A percentile compares a stretch with the other conserved stretches of the same genome.
Conservation (phyloP, 1,140 invertebrate genomes). For the Zaprionus camerounensis region DNA sequence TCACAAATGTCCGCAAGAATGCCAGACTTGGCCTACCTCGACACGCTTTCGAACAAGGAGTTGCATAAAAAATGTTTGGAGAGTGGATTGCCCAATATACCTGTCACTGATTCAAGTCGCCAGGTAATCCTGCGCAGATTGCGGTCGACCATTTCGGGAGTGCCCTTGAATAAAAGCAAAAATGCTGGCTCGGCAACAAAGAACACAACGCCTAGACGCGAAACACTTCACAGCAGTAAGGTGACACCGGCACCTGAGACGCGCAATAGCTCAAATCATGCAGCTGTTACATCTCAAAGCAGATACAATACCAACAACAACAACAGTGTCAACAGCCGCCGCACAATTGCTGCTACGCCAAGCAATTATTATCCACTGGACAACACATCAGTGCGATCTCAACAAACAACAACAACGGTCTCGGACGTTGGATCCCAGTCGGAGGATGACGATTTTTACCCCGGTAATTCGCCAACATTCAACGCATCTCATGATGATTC, state of each 20-base stretch:
- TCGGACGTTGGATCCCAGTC: constrained; percentile 70
- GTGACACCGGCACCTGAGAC: constrained; percentile 37
- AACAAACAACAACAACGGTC: constrained; percentile 64
- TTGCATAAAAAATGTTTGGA: constrained; percentile 71
- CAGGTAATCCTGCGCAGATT: constrained; percentile 61
- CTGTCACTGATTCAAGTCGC: constrained; percentile 73
- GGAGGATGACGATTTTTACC: constrained; percentile 63
- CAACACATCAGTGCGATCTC: constrained; percentile 30
- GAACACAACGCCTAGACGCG: constrained; percentile 51
- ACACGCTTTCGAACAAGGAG: constrained; percentile 65
- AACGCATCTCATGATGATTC: constrained; percentile 9
- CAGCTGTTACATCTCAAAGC: constrained; percentile 27
- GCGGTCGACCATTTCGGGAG: constrained; percentile 52
- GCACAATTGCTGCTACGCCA: constrained; percentile 42
- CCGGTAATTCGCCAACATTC: constrained; percentile 18
- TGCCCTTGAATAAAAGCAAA: constrained; percentile 51
- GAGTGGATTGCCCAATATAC: constrained; percentile 66
- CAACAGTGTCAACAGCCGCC: constrained; percentile 37
- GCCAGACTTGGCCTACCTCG: constrained; percentile 60
- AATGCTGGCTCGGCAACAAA: constrained; percentile 24
- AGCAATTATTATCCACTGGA: constrained; percentile 36
- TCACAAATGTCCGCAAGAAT: constrained; percentile 55
- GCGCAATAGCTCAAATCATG: constrained; percentile 4
- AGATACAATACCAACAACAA: constrained; percentile 18
- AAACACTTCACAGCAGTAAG: constrained; percentile 65